Evolutionary conservation across 1,140 invertebrate species (phyloP).

Genomic region (Sinonovacula constricta): DNA sequence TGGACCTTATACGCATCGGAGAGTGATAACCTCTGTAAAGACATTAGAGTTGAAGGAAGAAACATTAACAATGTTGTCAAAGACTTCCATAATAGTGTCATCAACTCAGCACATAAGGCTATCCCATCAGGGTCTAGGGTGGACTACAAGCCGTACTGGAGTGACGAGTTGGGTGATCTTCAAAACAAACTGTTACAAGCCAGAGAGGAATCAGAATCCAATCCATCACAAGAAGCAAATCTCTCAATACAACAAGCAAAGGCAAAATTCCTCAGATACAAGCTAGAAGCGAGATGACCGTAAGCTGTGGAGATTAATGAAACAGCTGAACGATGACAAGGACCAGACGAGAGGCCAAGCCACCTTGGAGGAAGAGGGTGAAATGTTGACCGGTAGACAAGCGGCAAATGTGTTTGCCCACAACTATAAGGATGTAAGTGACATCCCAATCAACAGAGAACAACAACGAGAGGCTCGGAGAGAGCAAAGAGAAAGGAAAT

Average conservation of each 20-base stretch:
- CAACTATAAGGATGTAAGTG: background rate
- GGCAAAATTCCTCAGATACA: background rate
- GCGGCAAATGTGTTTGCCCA: background rate
- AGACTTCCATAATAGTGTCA: background rate
- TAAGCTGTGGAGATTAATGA: constrained; percentile 9
- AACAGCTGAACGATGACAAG: constrained; percentile 23
- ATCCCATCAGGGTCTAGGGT: constrained; percentile 7
- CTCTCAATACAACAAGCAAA: background rate
- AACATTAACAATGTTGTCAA: background rate
- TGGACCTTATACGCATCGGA: background rate
- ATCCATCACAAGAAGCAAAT: background rate
- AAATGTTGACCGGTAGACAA: background rate
- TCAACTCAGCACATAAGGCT: background rate
- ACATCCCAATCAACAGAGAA: background rate
- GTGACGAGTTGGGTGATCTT: background rate
- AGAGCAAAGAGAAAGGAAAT: background rate
- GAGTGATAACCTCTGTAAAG: background rate
- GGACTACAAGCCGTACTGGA: background rate
- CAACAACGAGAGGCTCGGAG: background rate
- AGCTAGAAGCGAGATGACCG: constrained; percentile 1
- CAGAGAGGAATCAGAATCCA: background rate
- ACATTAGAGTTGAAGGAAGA: background rate
- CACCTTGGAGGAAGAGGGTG: background rate
- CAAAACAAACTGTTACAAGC: constrained; percentile 9
- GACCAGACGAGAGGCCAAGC: background rate